Percentiles rank a stretch among this genome's conserved stretches.
Conservation (phyloP, 2,888 invertebrate genomes). For the Dolomedes plantarius region DNA sequence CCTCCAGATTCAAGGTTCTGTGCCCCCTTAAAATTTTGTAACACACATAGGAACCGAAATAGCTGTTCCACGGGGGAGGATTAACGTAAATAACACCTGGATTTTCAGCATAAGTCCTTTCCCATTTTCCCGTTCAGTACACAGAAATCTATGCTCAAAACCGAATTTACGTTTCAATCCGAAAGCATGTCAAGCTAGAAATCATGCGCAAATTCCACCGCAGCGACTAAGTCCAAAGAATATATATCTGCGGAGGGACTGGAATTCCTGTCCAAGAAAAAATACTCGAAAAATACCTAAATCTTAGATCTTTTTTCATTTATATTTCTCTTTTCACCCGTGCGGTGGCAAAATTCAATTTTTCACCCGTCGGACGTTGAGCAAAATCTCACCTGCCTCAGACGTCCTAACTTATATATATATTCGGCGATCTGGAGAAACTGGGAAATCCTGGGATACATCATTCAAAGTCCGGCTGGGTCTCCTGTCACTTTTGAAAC, state of each 20-base stretch:
- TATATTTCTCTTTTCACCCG: background rate
- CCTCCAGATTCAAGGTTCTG: no score
- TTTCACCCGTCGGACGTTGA: conserved; percentile 17
- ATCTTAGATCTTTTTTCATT: background rate
- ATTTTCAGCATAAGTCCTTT: no score
- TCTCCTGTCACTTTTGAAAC: background rate
- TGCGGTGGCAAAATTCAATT: conserved; percentile 34
- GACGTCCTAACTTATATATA: conserved; percentile 34
- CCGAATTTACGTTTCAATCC: background rate
- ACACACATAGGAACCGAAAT: no score
- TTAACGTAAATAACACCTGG: no score
- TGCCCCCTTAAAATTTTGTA: no score
- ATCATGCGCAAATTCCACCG: background rate
- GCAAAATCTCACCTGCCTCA: conserved; percentile 35
- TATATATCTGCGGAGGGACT: background rate
- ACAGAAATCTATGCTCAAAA: no score
- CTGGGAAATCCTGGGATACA: background rate
- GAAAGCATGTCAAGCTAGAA: background rate
- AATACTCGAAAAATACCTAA: no score
- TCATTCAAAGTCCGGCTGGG: conserved; percentile 15
- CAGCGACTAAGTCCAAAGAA: background rate
- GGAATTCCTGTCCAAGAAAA: background rate
- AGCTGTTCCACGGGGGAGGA: no score
- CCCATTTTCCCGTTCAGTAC: no score
- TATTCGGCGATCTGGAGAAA: conserved; percentile 7